Conservation (phyloP, 2,113 vertebrate genomes). For the Carassius auratus region DNA sequence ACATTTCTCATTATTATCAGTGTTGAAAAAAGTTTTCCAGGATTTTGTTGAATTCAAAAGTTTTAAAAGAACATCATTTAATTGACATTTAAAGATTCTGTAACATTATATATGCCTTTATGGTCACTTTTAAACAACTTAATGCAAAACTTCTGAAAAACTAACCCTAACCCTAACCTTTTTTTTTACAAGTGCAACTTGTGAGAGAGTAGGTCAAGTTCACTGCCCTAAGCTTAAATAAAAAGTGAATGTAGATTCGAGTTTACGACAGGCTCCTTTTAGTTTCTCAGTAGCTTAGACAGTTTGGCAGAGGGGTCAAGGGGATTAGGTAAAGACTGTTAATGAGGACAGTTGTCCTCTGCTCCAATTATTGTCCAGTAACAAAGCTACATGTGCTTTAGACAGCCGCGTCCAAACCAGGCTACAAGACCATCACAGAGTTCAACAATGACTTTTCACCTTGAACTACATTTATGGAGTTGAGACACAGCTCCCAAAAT, state of each 20-base stretch:
- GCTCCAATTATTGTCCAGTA: constrained; percentile 46
- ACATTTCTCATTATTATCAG: too few relatives aligned
- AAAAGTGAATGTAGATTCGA: constrained; percentile 29
- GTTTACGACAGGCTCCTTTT: constrained; percentile 11
- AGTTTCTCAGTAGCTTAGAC: constrained; percentile 19
- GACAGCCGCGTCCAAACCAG: neutral
- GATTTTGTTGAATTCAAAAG: too few relatives aligned
- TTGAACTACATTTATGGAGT: constrained; percentile 1
- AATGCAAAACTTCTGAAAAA: neutral
- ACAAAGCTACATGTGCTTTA: constrained; percentile 32
- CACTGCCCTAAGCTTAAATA: constrained; percentile 21
- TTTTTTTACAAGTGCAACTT: neutral
- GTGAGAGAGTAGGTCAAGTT: neutral
- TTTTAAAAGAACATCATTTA: too few relatives aligned
- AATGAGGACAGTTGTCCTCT: constrained; percentile 39
- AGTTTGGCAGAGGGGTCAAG: constrained; percentile 42
- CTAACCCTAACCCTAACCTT: neutral
- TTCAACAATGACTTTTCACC: neutral
- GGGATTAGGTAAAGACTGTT: constrained; percentile 40
- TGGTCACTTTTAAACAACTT: neutral
- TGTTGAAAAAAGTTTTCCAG: too few relatives aligned
- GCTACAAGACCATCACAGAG: neutral
- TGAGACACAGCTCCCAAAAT: constrained; percentile 28
- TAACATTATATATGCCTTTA: neutral
- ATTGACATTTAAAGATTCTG: too few relatives aligned